phyloP scores from a whole-genome alignment of 2,888 invertebrate species.

The Thalpophila matura region DNA sequence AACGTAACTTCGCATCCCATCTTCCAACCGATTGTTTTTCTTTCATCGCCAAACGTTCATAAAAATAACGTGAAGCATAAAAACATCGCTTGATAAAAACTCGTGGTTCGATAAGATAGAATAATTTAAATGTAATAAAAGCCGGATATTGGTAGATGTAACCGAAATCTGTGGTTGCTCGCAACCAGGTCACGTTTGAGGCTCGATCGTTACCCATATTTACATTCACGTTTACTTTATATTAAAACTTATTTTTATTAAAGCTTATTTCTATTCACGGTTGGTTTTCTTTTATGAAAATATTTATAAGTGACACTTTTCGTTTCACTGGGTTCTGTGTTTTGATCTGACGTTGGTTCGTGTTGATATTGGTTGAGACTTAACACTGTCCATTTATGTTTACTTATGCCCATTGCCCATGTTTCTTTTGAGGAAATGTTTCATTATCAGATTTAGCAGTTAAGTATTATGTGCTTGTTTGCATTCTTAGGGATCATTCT shows the following conservation, averaged over 20 bases:
- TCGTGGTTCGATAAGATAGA: constrained; percentile 55
- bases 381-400: no score
- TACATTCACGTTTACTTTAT: constrained; percentile 60
- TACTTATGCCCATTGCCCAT: no score
- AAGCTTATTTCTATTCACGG: constrained; percentile 61
- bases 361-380: not conserved
- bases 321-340: not conserved
- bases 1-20: constrained; percentile 19
- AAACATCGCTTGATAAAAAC: constrained; percentile 55
- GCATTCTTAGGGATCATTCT: not conserved
- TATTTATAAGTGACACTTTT: constrained; percentile 36
- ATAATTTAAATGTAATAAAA: constrained; percentile 66
- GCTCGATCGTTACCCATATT: constrained; percentile 58
- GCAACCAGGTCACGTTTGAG: constrained; percentile 55
- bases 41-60: constrained; percentile 36
- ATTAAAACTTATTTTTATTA: constrained; percentile 65
- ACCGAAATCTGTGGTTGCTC: constrained; percentile 57
- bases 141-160: constrained; percentile 59
- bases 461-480: not conserved
- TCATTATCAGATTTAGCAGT: not conserved
- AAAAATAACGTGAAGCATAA: constrained; percentile 55
- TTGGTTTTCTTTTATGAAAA: constrained; percentile 36
- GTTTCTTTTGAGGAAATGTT: not conserved
- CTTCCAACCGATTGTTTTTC: constrained; percentile 43
- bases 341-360: not conserved